These are phyloP conservation scores for Neodon shergylaensis DNA, from an alignment of 2,113 vertebrate genomes.

Conservation along the genomic window DNA sequence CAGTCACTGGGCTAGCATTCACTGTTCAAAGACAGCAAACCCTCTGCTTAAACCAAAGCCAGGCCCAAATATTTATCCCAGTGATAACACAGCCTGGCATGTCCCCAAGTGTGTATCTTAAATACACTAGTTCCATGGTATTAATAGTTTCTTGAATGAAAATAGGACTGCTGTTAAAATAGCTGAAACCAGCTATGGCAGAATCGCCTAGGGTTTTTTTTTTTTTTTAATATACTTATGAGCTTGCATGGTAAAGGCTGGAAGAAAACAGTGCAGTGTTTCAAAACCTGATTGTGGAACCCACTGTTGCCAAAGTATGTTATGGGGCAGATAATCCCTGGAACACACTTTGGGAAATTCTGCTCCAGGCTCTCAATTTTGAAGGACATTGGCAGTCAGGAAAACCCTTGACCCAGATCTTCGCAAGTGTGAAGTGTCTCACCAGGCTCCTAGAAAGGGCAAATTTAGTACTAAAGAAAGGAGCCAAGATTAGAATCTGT, in stretches of 20 bases:
- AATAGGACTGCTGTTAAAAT: slow-evolving; percentile 58
- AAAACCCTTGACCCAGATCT: slow-evolving; percentile 66
- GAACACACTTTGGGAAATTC: slow-evolving; percentile 47
- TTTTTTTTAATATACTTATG: slow-evolving; percentile 35
- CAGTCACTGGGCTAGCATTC: slow-evolving; percentile 9
- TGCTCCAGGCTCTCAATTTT: slow-evolving; percentile 49
- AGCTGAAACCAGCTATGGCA: slow-evolving; percentile 25
- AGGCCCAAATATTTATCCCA: slow-evolving; percentile 60
- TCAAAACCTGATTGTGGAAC: slow-evolving; percentile 35
- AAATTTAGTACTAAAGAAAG: slow-evolving; percentile 50
- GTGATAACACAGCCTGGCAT: slow-evolving; percentile 36
- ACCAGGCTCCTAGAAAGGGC: slow-evolving; percentile 53
- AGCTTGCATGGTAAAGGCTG: neutral
- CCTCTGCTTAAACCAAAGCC: slow-evolving; percentile 37
- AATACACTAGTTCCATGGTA: slow-evolving; percentile 44
- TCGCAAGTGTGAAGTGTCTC: slow-evolving; percentile 58
- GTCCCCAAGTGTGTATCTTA: slow-evolving; percentile 55
- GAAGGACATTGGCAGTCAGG: slow-evolving; percentile 27
- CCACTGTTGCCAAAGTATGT: slow-evolving; percentile 35
- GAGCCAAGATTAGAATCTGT: slow-evolving; percentile 55
- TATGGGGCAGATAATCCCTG: neutral
- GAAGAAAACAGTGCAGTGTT: neutral
- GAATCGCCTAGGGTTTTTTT: neutral
- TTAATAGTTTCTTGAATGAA: slow-evolving; percentile 56
- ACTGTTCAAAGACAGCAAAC: slow-evolving; percentile 40